A percentile compares a stretch with the other conserved stretches of the same genome.
phyloP scores from a whole-genome alignment of 2,113 vertebrate genomes.

The Lucifuga dentata region DNA sequence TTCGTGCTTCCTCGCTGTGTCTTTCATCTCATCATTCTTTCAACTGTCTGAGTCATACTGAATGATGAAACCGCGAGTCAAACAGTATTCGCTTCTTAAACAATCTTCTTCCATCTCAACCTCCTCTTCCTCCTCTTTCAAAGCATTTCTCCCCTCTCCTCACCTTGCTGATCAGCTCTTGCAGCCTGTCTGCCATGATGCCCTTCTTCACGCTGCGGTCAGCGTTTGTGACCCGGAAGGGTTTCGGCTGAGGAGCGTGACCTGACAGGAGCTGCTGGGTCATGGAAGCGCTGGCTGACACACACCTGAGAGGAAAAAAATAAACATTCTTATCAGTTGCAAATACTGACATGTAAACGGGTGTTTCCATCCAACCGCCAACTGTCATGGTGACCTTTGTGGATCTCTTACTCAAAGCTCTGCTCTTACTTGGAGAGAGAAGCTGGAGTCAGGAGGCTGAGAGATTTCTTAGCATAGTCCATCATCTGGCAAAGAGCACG shows the following conservation, averaged over 20 bases:
- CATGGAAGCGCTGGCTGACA: slow-evolving; percentile 86
- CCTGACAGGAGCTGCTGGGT: slow-evolving; percentile 86
- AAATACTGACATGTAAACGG: no score
- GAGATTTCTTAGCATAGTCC: slow-evolving; percentile 88
- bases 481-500: slow-evolving; percentile 63
- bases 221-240: slow-evolving; percentile 86
- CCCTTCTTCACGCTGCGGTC: slow-evolving; percentile 85
- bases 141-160: slow-evolving; percentile 23
- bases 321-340: neutral
- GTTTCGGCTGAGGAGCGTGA: slow-evolving; percentile 69
- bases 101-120: neutral
- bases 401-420: neutral
- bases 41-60: slow-evolving; percentile 3
- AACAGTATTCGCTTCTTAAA: no score
- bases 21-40: slow-evolving; percentile 16
- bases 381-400: neutral
- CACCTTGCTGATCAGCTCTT: slow-evolving; percentile 89
- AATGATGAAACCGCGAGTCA: no score
- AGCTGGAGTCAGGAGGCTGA: slow-evolving; percentile 82
- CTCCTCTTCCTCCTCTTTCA: neutral
- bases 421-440: slow-evolving; percentile 87
- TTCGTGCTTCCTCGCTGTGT: slow-evolving; percentile 5
- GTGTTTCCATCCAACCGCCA: no score
- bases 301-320: slow-evolving; percentile 74
- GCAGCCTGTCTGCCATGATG: slow-evolving; percentile 80